Evolutionary conservation across 1,140 invertebrate genomes (phyloP), one percentile per base, ranked within the genome.

Genomic region (Globodera ellingtonae): DNA sequence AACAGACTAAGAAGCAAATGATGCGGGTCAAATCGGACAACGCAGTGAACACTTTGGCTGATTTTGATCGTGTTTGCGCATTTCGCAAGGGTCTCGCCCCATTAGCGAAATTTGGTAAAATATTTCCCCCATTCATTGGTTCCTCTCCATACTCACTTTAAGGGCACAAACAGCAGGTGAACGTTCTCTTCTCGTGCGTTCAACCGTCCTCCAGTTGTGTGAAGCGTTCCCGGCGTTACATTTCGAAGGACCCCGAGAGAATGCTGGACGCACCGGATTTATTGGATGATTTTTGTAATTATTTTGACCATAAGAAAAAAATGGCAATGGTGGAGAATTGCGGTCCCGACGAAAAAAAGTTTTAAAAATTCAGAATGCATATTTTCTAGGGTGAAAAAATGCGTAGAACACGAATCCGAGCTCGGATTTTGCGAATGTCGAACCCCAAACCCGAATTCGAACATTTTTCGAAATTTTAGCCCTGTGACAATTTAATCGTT

Each of bases 241-340:
- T 77, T 4, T 44, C 47, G 7, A 78, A 65, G 47, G 24, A 21
- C 18, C 97, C 97, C 0, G 98, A 98, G 90, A 98, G 98, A 91
- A 93, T 97, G 1, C 91, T 98, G 10, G 97, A 98, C 90, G 97
- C 97, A 0, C 97, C 97, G 0, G 96, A 98, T 90, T 90, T 99
- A 48, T 95, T 98, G 90, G 96, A 98, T 90, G 97, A 98, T 90
- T 98, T 98, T 90, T 98, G 80, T 81, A 35, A 44, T 56, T 10
- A 46, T 80, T 78, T 78, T 24, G 24, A 24, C 24, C 24, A 24
- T 24, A 24, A 24, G 24, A 24, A 24, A 24, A 24, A n/a, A n/a
- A n/a, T n/a, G n/a, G n/a, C n/a, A n/a, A n/a, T n/a, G n/a, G n/a
- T n/a, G n/a, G n/a, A n/a, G n/a, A n/a, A n/a, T n/a, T n/a, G n/a